Evolutionary conservation across 2,888 invertebrate genomes (phyloP).

Genomic region (Drosophila niveifrons): DNA sequence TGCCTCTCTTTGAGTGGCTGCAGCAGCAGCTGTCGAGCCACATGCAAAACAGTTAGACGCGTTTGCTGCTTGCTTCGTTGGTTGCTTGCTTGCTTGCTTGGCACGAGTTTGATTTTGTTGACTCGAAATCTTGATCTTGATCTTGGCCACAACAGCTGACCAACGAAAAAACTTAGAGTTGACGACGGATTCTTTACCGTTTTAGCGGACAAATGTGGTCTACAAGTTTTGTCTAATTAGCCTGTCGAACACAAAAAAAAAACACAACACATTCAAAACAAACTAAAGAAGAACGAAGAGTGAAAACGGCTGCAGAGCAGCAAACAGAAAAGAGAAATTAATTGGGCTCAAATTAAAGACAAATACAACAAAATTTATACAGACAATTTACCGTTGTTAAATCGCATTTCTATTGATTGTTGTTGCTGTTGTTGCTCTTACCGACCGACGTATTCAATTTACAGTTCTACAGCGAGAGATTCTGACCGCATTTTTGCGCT

Average conservation of each 20-base stretch:
- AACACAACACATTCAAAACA: conserved; percentile 1
- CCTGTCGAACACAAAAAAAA: conserved; percentile 10
- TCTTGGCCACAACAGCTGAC: conserved; percentile 18
- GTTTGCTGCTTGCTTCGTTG: background rate
- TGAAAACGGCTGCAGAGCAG: conserved; percentile 40
- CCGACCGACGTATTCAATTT: conserved; percentile 53
- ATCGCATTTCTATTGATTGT: conserved; percentile 58
- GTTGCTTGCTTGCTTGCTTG: background rate
- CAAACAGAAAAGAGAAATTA: conserved; percentile 68
- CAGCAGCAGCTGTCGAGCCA: background rate
- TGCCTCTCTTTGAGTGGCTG: background rate
- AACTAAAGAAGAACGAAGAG: conserved; percentile 27
- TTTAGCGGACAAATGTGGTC: conserved; percentile 28
- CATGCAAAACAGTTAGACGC: conserved; percentile 56
- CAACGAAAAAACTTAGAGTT: conserved; percentile 1
- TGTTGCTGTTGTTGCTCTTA: conserved; percentile 24
- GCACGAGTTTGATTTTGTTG: conserved; percentile 11
- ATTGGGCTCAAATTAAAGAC: conserved; percentile 69
- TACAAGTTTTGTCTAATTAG: conserved; percentile 41
- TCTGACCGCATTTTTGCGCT: conserved; percentile 80
- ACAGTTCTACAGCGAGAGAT: conserved; percentile 66
- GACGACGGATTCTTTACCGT: conserved; percentile 33
- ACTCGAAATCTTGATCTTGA: conserved; percentile 4
- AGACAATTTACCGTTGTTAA: conserved; percentile 64
- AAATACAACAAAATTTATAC: conserved; percentile 49